Conservation (phyloP, 2,888 invertebrate species). For the Synanthedon myopaeformis region DNA sequence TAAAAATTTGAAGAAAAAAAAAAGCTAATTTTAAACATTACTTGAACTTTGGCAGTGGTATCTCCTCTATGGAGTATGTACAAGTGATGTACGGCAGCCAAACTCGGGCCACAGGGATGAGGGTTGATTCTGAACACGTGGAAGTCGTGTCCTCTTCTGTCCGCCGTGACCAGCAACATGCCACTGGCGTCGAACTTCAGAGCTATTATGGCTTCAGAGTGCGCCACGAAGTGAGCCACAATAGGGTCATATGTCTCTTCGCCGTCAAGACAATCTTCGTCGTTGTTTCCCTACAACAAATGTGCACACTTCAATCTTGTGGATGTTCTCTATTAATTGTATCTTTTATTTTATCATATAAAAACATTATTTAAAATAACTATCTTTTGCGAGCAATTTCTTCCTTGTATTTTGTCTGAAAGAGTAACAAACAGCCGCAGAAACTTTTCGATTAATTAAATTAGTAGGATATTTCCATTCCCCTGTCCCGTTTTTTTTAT, state of each 20-base stretch:
- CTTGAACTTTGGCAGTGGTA: slow-evolving; percentile 93
- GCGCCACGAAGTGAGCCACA: slow-evolving; percentile 89
- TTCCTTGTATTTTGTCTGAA: too few species aligned
- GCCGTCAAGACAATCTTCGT: slow-evolving; percentile 71
- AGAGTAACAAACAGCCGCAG: too few species aligned
- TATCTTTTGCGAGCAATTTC: too few species aligned
- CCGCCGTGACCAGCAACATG: slow-evolving; percentile 89
- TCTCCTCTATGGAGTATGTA: slow-evolving; percentile 96
- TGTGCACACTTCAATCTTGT: too few species aligned
- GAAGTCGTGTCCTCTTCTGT: slow-evolving; percentile 94
- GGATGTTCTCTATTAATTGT: too few species aligned
- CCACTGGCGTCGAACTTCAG: slow-evolving; percentile 93
- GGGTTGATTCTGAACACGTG: slow-evolving; percentile 95
- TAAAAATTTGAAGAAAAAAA: background rate
- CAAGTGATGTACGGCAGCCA: slow-evolving; percentile 93
- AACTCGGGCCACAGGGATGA: slow-evolving; percentile 87
- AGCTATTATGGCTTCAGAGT: slow-evolving; percentile 89
- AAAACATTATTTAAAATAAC: too few species aligned
- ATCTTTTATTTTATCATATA: too few species aligned
- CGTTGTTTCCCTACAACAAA: slow-evolving; percentile 42
- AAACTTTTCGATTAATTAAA: too few species aligned
- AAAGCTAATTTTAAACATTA: slow-evolving; percentile 12
- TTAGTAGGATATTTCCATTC: too few species aligned
- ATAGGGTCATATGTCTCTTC: slow-evolving; percentile 79
- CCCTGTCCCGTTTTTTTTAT: too few species aligned